Evolutionary conservation across 1,140 invertebrate genomes (phyloP).

Genomic region (Tenebrio molitor): DNA sequence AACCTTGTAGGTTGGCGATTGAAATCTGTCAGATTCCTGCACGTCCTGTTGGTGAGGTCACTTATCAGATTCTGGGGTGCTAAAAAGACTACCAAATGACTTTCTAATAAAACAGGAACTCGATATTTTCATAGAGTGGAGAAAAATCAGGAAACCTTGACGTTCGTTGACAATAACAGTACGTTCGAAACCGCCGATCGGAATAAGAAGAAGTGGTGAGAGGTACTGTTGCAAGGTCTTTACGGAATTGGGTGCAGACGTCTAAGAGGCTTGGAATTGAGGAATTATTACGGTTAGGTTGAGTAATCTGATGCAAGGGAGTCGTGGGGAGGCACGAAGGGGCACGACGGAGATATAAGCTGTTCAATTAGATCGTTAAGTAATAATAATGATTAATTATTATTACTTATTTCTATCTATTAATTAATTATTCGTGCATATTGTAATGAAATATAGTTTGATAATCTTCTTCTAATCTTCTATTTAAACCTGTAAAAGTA

Average conservation of each 20-base stretch:
- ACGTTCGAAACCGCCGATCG: neutral
- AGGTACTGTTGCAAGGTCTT: conserved; percentile 38
- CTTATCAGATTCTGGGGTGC: neutral
- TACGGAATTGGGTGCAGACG: neutral
- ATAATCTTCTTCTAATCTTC: too few relatives aligned
- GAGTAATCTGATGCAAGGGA: too few relatives aligned
- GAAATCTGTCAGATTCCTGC: neutral
- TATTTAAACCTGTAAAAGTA: too few relatives aligned
- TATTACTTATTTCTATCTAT: too few relatives aligned
- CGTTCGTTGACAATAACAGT: conserved; percentile 15
- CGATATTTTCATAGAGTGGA: conserved; percentile 19
- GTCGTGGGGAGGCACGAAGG: too few relatives aligned
- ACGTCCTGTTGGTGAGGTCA: conserved; percentile 4
- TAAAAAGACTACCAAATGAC: neutral
- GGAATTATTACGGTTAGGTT: neutral
- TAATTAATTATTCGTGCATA: too few relatives aligned
- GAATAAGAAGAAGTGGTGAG: conserved; percentile 38
- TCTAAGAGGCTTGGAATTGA: conserved; percentile 5
- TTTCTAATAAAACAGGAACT: conserved; percentile 26
- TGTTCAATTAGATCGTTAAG: too few relatives aligned
- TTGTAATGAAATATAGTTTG: too few relatives aligned
- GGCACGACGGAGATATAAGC: too few relatives aligned
- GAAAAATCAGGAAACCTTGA: conserved; percentile 38
- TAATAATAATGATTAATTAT: too few relatives aligned
- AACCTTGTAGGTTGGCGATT: neutral